These are phyloP conservation scores for Ctenodactylus gundi DNA, from an alignment of 2,113 vertebrate species.

Conservation along the genomic window DNA sequence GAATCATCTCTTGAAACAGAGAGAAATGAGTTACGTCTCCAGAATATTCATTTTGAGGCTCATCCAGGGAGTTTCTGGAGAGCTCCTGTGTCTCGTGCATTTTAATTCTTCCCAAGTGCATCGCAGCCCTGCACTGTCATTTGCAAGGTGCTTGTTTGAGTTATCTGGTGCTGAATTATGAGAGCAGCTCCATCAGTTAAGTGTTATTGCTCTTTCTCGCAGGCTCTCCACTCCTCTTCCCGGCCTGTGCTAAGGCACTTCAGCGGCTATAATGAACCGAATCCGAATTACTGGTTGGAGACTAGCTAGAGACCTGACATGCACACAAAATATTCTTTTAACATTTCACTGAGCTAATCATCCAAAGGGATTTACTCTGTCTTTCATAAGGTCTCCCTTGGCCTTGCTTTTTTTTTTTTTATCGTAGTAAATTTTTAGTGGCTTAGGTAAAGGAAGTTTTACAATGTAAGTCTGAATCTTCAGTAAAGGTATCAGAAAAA, in stretches of 20 bases:
- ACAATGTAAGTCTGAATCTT: conserved; percentile 47
- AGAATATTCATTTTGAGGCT: conserved; percentile 26
- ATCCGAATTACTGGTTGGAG: conserved; percentile 82
- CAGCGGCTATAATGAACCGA: conserved; percentile 82
- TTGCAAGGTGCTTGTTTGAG: conserved; percentile 76
- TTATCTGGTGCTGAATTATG: conserved; percentile 75
- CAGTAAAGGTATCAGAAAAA: conserved; percentile 4
- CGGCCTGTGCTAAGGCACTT: conserved; percentile 74
- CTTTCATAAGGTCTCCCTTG: conserved; percentile 67
- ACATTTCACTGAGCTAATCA: conserved; percentile 75
- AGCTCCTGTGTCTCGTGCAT: not conserved
- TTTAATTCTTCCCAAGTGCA: conserved; percentile 49
- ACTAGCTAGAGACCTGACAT: conserved; percentile 77
- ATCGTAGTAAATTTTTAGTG: conserved; percentile 47
- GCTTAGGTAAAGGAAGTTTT: conserved; percentile 67
- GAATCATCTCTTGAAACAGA: conserved; percentile 27
- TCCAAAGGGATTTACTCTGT: conserved; percentile 75
- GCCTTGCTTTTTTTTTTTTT: conserved; percentile 75
- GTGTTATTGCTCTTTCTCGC: conserved; percentile 79
- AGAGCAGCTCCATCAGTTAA: conserved; percentile 77
- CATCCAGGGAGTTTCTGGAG: not conserved
- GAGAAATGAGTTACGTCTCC: conserved; percentile 23
- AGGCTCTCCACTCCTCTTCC: conserved; percentile 72
- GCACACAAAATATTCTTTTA: conserved; percentile 83
- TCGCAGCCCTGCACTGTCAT: conserved; percentile 70